A percentile compares a stretch with the other conserved stretches of the same genome.
Evolutionary conservation across 1,140 invertebrate genomes (phyloP).

Genomic region (Microvelia longipes): DNA sequence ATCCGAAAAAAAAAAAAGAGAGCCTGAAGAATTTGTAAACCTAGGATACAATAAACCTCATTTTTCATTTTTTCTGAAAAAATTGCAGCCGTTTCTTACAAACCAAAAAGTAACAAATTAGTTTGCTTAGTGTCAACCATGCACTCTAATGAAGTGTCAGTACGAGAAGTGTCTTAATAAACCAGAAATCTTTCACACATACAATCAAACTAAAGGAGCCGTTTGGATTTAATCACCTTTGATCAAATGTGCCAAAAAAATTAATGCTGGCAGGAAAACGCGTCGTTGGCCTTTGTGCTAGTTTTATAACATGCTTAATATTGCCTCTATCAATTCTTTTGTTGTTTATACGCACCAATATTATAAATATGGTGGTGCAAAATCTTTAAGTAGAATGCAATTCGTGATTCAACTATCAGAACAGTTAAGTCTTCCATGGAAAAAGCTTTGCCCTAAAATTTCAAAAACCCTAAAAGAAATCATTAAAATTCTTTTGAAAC

Average conservation of each 20-base stretch:
- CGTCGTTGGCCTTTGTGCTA: slow-evolving; percentile 22
- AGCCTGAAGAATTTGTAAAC: slow-evolving; percentile 13
- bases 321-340: slow-evolving; percentile 8
- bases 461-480: neutral
- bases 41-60: slow-evolving; percentile 17
- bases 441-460: neutral
- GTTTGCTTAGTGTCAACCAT: slow-evolving; percentile 25
- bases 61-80: slow-evolving; percentile 15
- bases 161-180: slow-evolving; percentile 19
- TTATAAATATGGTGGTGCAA: neutral
- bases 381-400: neutral
- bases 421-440: neutral
- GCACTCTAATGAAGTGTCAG: slow-evolving; percentile 20
- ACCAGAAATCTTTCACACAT: slow-evolving; percentile 24
- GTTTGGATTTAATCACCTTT: slow-evolving; percentile 21
- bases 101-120: slow-evolving; percentile 21
- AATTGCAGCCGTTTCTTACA: slow-evolving; percentile 14
- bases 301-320: slow-evolving; percentile 15
- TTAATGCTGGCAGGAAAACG: slow-evolving; percentile 19
- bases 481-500: neutral
- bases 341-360: slow-evolving; percentile 7
- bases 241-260: slow-evolving; percentile 21
- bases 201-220: slow-evolving; percentile 25
- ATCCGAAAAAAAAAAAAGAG: slow-evolving; percentile 16
- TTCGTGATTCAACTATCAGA: neutral